Evolutionary conservation across 1,140 invertebrate genomes (phyloP), one percentile per base, ranked within the genome.

Genomic region (Halotydeus destructor): DNA sequence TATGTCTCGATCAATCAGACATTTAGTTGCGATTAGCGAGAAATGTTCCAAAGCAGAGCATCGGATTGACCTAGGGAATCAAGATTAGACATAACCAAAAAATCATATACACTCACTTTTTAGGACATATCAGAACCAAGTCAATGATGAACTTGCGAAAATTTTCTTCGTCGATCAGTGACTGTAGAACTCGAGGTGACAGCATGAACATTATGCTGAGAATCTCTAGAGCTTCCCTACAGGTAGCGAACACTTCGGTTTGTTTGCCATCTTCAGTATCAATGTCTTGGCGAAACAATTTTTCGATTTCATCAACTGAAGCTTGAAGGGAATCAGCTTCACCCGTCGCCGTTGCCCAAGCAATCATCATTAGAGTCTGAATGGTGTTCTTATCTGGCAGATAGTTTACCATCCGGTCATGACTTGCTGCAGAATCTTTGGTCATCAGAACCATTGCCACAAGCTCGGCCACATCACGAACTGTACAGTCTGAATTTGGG

Each of bases 201-300:
- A 93, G 61, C 22, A 83, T 75, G 53, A 91, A 69, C 49, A 76
- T 76, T 40, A 88, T 70, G n/a, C 82, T 84, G 33, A 96, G 62
- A 22, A 86, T 74, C 64, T 94, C 86, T 50, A 94, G 63, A 19
- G 83, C 81, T 62, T 94, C 86, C 52, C 81, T 78, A 54, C 84
- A 86, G 49, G 93, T 75, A 55, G 64, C 47, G 53, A 60, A 52
- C 40, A 63, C 60, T 43, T 61, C 60, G 24, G 44, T 38, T 33
- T 60, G 58, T 35, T 52, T 50, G 34, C 51, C 41, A 25, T n/a
- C 14, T 12, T 52, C 41, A 5, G 38, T 27, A 27, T 51, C 44
- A 19, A 45, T 44, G 11, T 46, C 42, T 19, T 44, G 43, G 5
- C 39, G 43, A 38, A 45, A 41, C 18, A 51, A 34, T 18, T 40